Percentiles rank a stretch among this genome's conserved stretches.
phyloP scores from a whole-genome alignment of 2,888 invertebrate species.

The Eilema caniola region DNA sequence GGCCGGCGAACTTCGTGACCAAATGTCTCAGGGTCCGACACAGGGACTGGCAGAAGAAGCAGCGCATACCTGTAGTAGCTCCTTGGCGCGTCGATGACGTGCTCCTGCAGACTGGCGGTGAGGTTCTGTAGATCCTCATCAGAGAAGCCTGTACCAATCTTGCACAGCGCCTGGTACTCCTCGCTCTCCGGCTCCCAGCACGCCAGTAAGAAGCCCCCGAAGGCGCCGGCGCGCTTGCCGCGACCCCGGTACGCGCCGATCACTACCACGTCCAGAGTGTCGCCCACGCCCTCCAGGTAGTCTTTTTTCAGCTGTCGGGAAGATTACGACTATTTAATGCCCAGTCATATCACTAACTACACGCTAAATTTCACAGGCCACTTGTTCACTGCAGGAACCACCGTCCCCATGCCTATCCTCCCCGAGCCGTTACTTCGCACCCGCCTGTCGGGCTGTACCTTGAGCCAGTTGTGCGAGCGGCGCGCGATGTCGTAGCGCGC shows the following conservation, averaged over 20 bases:
- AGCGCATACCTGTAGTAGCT: conserved; percentile 94
- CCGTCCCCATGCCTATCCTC: no score
- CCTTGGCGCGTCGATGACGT: conserved; percentile 91
- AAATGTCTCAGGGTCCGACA: no score
- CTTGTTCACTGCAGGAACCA: no score
- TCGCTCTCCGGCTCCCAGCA: conserved; percentile 96
- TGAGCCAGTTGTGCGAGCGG: conserved; percentile 97
- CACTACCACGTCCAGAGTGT: conserved; percentile 98
- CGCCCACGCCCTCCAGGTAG: conserved; percentile 98
- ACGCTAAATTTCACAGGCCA: no score
- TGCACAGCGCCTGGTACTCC: conserved; percentile 92
- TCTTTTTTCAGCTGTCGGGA: conserved; percentile 94
- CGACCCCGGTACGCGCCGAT: conserved; percentile 97
- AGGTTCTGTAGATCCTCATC: conserved; percentile 95
- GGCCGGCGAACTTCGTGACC: no score
- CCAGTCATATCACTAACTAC: no score
- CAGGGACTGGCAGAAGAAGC: no score
- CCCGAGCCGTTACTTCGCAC: no score
- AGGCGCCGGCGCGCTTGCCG: conserved; percentile 96
- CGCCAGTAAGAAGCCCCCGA: conserved; percentile 98
- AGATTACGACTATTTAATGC: no score
- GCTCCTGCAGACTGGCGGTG: conserved; percentile 91
- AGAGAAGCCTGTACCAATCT: conserved; percentile 97
- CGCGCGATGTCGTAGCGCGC: conserved; percentile 99
- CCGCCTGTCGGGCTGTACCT: conserved; percentile 85